These are phyloP conservation scores for Pao palembangensis DNA, from an alignment of 2,113 vertebrate genomes.

Conservation along the genomic window DNA sequence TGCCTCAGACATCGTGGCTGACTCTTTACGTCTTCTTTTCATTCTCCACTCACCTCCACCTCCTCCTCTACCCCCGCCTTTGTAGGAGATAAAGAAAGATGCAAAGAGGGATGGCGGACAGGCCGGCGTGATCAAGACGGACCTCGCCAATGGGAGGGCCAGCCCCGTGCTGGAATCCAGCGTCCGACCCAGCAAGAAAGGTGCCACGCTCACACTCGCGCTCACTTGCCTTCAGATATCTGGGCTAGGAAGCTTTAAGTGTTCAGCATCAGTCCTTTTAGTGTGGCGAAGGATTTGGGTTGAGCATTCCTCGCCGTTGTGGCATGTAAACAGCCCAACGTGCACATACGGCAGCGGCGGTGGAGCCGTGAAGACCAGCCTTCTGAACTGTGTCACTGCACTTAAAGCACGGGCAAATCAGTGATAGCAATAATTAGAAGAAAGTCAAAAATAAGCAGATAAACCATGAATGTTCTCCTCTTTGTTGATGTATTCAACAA, in stretches of 20 bases:
- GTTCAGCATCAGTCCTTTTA: conserved; percentile 51
- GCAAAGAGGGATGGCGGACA: conserved; percentile 84
- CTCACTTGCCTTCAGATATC: conserved; percentile 1
- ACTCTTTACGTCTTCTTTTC: neutral
- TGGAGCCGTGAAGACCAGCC: neutral
- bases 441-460: no score
- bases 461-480: no score
- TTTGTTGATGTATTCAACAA: no score
- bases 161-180: conserved; percentile 85
- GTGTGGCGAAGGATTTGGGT: conserved; percentile 44
- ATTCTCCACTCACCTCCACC: neutral
- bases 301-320: conserved; percentile 11
- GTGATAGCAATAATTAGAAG: no score
- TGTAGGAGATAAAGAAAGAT: conserved; percentile 92
- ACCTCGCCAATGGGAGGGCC: conserved; percentile 85
- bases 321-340: neutral
- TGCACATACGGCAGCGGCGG: neutral
- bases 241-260: conserved; percentile 20
- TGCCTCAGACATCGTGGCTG: neutral
- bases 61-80: neutral
- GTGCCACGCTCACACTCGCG: conserved; percentile 59
- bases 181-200: conserved; percentile 86
- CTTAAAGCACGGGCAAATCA: no score
- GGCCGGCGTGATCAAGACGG: conserved; percentile 72
- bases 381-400: neutral